These are phyloP conservation scores for Chanos chanos DNA, from an alignment of 2,797 vertebrate genomes.

Conservation along the genomic window DNA sequence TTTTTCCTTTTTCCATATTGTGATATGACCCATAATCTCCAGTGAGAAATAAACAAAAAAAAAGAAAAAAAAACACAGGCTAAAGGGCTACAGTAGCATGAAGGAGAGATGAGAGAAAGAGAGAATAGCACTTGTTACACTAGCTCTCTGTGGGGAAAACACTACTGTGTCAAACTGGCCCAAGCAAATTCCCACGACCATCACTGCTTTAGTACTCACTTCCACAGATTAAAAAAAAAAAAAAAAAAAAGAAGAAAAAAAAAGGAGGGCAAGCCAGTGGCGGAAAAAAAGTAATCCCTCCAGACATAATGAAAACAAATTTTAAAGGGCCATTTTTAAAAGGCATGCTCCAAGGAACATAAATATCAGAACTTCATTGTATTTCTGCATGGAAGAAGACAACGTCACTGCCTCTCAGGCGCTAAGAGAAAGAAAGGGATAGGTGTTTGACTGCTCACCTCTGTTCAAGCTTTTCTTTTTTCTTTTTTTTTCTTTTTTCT, in stretches of 20 bases:
- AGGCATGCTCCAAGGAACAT: slow-evolving; percentile 81
- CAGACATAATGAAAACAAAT: slow-evolving; percentile 79
- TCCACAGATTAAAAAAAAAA: slow-evolving; percentile 54
- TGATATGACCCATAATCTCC: too few relatives aligned
- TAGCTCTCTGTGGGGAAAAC: neutral
- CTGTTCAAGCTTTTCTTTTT: too few relatives aligned
- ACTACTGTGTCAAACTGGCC: slow-evolving; percentile 9
- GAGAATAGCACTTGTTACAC: neutral
- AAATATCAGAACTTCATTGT: slow-evolving; percentile 70
- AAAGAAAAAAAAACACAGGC: too few relatives aligned
- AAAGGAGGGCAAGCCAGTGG: slow-evolving; percentile 35
- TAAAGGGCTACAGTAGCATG: too few relatives aligned
- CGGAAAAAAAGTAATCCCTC: slow-evolving; percentile 75
- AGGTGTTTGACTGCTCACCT: too few relatives aligned
- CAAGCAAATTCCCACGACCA: slow-evolving; percentile 63
- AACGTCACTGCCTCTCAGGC: too few relatives aligned
- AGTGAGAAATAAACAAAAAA: too few relatives aligned
- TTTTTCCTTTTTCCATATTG: too few relatives aligned
- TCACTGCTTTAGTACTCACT: slow-evolving; percentile 67
- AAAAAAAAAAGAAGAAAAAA: too few relatives aligned
- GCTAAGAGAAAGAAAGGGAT: too few relatives aligned
- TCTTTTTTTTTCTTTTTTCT: slow-evolving; percentile 5
- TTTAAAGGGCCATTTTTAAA: slow-evolving; percentile 79
- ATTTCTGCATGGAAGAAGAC: too few relatives aligned
- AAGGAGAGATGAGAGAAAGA: too few relatives aligned